Evolutionary conservation across 2,888 invertebrate species (phyloP).

Genomic region (Sminthurides aquaticus): DNA sequence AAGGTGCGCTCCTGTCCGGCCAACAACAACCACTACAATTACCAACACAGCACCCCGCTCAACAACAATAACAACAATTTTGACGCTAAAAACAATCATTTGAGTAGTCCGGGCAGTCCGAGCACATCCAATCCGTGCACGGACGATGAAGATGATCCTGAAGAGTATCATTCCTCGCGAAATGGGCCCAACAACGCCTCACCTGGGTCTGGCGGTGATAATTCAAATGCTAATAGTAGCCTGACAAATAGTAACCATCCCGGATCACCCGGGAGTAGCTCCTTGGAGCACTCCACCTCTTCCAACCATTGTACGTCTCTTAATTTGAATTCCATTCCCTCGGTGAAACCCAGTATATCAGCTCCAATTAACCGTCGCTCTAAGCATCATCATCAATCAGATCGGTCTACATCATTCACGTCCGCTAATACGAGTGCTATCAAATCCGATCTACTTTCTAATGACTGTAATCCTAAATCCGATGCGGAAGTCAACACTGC

Average conservation of each 20-base stretch:
- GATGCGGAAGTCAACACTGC: conserved; percentile 36
- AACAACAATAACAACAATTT: conserved; percentile 36
- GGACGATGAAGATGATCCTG: conserved; percentile 39
- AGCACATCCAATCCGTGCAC: conserved; percentile 38
- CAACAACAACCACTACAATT: conserved; percentile 15
- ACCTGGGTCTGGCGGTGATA: conserved; percentile 10
- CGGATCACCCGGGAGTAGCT: conserved; percentile 22
- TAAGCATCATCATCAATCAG: conserved; percentile 33
- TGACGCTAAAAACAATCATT: conserved; percentile 42
- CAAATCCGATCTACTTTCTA: conserved; percentile 21
- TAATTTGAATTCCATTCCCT: conserved; percentile 39
- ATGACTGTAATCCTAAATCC: conserved; percentile 23
- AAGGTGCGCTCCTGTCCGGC: conserved; percentile 58
- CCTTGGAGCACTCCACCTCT: conserved; percentile 12
- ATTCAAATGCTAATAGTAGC: conserved; percentile 13
- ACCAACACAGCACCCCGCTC: conserved; percentile 18
- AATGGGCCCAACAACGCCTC: conserved; percentile 19
- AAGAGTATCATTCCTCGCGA: conserved; percentile 27
- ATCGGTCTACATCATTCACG: conserved; percentile 18
- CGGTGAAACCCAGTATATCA: conserved; percentile 41
- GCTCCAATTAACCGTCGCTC: conserved; percentile 41
- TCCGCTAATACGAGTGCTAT: conserved; percentile 4
- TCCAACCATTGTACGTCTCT: conserved; percentile 17
- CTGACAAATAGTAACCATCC: conserved; percentile 17
- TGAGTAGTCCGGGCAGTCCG: conserved; percentile 30